phyloP scores from a whole-genome alignment of 2,888 invertebrate species.

The Drosophila mercatorum region DNA sequence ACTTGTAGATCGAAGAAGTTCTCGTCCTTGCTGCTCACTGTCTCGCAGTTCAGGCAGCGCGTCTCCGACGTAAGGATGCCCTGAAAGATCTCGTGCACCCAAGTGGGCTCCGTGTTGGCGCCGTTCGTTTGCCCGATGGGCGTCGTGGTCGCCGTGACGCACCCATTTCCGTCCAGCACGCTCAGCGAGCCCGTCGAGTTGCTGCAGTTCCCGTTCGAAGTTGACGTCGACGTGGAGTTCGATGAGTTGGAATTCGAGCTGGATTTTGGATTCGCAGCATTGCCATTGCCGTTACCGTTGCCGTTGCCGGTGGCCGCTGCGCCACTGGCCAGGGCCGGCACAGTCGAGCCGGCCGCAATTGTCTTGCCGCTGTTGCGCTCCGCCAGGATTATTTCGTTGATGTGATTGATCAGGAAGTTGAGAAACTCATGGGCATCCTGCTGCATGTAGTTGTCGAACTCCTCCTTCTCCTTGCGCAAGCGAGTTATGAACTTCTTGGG shows the following conservation, averaged over 20 bases:
- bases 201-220: constrained; percentile 78
- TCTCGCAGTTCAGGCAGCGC: constrained; percentile 99
- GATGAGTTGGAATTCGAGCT: constrained; percentile 73
- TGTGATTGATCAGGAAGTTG: constrained; percentile 99
- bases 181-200: constrained; percentile 79
- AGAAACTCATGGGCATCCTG: constrained; percentile 99
- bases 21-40: constrained; percentile 99
- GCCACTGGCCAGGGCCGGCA: constrained; percentile 18
- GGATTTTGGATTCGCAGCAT: constrained; percentile 42
- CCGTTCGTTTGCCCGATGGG: constrained; percentile 81
- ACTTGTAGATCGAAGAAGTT: constrained; percentile 99
- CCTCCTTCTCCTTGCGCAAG: constrained; percentile 98
- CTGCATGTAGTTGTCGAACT: constrained; percentile 99
- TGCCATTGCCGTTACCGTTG: constrained; percentile 27
- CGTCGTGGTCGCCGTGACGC: constrained; percentile 66
- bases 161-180: constrained; percentile 60
- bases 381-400: constrained; percentile 98
- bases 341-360: constrained; percentile 11
- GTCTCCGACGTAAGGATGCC: constrained; percentile 99
- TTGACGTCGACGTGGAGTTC: constrained; percentile 75
- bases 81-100: constrained; percentile 99
- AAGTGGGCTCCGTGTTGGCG: constrained; percentile 92
- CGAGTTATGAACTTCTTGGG: constrained; percentile 99
- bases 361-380: constrained; percentile 80
- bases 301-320: constrained; percentile 17